Evolutionary conservation across 2,888 invertebrate species (phyloP).

Genomic region (Drosophila nr. perissopoda): DNA sequence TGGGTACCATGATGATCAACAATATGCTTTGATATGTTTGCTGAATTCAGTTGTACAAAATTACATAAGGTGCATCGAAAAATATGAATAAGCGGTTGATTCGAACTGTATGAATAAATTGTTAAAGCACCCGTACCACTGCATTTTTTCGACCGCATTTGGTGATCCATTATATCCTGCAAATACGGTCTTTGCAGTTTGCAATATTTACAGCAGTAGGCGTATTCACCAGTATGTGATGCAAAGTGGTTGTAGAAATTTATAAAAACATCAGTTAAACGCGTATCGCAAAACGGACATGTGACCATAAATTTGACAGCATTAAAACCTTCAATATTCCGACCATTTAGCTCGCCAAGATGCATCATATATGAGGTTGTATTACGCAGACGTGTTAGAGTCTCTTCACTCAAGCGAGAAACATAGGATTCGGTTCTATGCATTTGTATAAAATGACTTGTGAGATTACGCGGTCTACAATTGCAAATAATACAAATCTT

Average conservation of each 20-base stretch:
- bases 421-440: slow-evolving; percentile 31
- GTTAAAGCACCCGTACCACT: background rate
- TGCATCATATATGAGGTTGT: slow-evolving; percentile 1
- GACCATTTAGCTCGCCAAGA: background rate
- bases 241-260: slow-evolving; percentile 30
- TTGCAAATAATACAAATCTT: slow-evolving; percentile 16
- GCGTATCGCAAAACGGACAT: slow-evolving; percentile 20
- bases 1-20: slow-evolving; percentile 19
- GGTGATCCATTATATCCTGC: slow-evolving; percentile 13
- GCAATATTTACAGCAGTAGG: slow-evolving; percentile 21
- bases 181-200: slow-evolving; percentile 14
- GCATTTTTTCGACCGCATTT: slow-evolving; percentile 18
- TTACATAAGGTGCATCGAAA: slow-evolving; percentile 29
- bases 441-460: slow-evolving; percentile 19
- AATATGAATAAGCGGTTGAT: slow-evolving; percentile 8
- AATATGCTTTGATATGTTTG: slow-evolving; percentile 27
- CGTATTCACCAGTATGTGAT: slow-evolving; percentile 29
- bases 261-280: slow-evolving; percentile 1
- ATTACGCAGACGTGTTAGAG: slow-evolving; percentile 1
- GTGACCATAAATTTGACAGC: background rate
- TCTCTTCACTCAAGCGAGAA: slow-evolving; percentile 18
- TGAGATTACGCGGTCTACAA: slow-evolving; percentile 16
- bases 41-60: slow-evolving; percentile 32
- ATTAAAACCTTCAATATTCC: background rate
- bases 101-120: slow-evolving; percentile 12